Conservation (phyloP, 1,140 invertebrate species). For the Acromyrmex charruanus region DNA sequence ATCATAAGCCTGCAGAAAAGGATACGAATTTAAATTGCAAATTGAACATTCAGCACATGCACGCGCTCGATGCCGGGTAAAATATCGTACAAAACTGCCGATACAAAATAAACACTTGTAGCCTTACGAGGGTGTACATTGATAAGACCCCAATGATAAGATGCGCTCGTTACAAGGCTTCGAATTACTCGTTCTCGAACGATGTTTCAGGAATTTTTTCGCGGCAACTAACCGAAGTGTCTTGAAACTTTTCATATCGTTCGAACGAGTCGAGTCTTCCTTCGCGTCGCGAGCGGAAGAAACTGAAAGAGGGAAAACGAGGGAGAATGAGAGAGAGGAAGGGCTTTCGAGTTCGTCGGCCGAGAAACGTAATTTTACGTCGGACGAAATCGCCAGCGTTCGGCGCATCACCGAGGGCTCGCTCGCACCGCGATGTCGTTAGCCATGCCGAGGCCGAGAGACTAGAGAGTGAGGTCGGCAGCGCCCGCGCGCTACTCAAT, state of each 20-base stretch:
- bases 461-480: slow-evolving; percentile 67
- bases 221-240: slow-evolving; percentile 18
- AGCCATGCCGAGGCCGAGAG: slow-evolving; percentile 57
- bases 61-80: background rate
- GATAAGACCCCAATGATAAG: slow-evolving; percentile 43
- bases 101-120: slow-evolving; percentile 30
- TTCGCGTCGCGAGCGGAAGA: background rate
- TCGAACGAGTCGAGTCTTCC: slow-evolving; percentile 15
- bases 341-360: slow-evolving; percentile 58
- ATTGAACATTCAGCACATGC: slow-evolving; percentile 3
- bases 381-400: slow-evolving; percentile 64
- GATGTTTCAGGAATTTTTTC: slow-evolving; percentile 5
- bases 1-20: background rate
- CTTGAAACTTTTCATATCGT: slow-evolving; percentile 33
- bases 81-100: background rate
- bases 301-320: too few species aligned
- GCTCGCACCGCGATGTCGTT: slow-evolving; percentile 64
- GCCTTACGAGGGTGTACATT: background rate
- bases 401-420: slow-evolving; percentile 67
- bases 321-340: background rate
- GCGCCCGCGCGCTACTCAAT: slow-evolving; percentile 62
- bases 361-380: slow-evolving; percentile 64
- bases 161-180: background rate
- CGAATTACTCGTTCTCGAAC: slow-evolving; percentile 41
- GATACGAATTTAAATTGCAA: slow-evolving; percentile 21